A percentile compares a stretch with the other conserved stretches of the same genome.
Conservation (phyloP, 1,140 invertebrate species). For the Dryas iulia region DNA sequence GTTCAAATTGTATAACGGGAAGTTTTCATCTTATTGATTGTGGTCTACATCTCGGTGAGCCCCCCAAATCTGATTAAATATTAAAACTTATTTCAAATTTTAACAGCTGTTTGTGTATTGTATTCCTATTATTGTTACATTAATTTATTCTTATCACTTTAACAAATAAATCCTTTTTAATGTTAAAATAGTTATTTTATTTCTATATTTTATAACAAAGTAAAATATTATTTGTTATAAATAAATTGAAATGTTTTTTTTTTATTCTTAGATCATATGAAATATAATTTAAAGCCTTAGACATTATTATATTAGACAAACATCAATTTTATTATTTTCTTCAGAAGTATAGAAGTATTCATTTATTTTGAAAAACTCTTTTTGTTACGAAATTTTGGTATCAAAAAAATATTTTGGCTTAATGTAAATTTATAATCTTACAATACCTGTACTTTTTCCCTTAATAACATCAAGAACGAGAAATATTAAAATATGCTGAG, state of each 20-base stretch:
- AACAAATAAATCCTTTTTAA: background rate
- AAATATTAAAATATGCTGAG: conserved; percentile 61
- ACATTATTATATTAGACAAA: too few species aligned
- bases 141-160: too few species aligned
- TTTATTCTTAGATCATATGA: too few species aligned
- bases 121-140: background rate
- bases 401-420: background rate
- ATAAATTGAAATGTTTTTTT: too few species aligned
- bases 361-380: too few species aligned
- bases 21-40: conserved; percentile 52
- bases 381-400: too few species aligned
- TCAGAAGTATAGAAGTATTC: too few species aligned
- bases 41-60: conserved; percentile 44
- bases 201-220: background rate
- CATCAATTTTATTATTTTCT: too few species aligned
- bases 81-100: background rate
- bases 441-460: background rate
- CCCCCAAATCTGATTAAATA: background rate
- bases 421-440: background rate
- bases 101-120: background rate
- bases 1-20: conserved; percentile 49
- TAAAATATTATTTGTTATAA: too few species aligned
- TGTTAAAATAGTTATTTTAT: background rate
- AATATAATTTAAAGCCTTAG: too few species aligned
- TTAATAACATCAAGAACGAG: background rate